These are phyloP conservation scores for Drosophila guanche DNA, from an alignment of 1,140 invertebrate species.

Conservation along the genomic window DNA sequence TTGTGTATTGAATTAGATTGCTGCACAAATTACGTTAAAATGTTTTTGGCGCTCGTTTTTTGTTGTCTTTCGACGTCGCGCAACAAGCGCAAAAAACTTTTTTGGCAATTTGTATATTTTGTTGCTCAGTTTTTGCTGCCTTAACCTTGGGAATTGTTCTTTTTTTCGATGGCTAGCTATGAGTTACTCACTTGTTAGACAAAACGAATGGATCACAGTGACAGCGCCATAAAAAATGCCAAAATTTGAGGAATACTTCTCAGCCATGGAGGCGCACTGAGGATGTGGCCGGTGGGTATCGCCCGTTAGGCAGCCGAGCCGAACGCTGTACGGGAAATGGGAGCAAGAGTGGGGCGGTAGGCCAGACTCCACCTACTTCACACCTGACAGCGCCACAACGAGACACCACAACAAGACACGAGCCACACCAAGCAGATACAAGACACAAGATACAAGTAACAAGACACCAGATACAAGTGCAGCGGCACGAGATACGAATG, in stretches of 20 bases:
- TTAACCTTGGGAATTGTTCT: conserved; percentile 70
- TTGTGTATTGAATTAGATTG: conserved; percentile 76
- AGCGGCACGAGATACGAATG: conserved; percentile 25
- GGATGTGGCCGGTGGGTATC: too few relatives aligned
- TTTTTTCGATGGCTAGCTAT: conserved; percentile 10
- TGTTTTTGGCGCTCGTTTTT: conserved; percentile 73
- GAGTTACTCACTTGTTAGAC: conserved; percentile 18
- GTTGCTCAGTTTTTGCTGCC: conserved; percentile 43
- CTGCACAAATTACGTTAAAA: conserved; percentile 74
- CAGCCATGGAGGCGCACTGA: too few relatives aligned
- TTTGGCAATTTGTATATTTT: conserved; percentile 54
- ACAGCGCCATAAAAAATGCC: conserved; percentile 23
- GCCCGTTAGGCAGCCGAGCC: conserved; percentile 4
- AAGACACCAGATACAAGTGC: conserved; percentile 21
- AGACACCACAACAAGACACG: conserved; percentile 13
- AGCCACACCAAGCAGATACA: conserved; percentile 26
- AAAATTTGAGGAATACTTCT: too few relatives aligned
- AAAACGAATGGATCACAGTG: conserved; percentile 25
- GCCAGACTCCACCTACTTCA: conserved; percentile 43
- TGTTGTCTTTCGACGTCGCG: conserved; percentile 33
- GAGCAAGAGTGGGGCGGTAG: conserved; percentile 3
- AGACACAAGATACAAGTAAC: conserved; percentile 17
- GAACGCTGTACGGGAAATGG: conserved; percentile 10
- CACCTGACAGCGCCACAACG: conserved; percentile 25
- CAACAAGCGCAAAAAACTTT: conserved; percentile 68